A percentile compares a stretch with the other conserved stretches of the same genome.
Conservation (phyloP, 2,797 vertebrate genomes). For the Rhabdomys pumilio region DNA sequence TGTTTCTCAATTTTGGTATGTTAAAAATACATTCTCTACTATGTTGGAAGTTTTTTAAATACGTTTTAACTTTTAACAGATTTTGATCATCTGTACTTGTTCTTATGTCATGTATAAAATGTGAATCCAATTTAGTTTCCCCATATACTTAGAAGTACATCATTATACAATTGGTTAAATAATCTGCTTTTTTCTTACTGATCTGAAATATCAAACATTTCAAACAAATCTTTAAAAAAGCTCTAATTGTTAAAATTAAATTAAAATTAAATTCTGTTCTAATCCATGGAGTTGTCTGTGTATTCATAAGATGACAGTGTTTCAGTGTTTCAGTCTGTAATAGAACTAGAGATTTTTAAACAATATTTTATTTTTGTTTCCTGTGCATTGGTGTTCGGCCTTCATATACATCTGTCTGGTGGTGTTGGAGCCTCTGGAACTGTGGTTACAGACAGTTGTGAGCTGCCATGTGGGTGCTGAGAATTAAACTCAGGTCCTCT, state of each 20-base stretch:
- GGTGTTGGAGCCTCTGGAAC: background rate
- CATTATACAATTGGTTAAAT: conserved; percentile 48
- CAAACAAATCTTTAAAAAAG: background rate
- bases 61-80: conserved; percentile 38
- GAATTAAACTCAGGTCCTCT: background rate
- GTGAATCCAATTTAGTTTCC: conserved; percentile 48
- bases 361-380: background rate
- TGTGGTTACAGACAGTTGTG: background rate
- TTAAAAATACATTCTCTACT: conserved; percentile 13
- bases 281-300: background rate
- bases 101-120: conserved; percentile 24
- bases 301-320: background rate
- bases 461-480: background rate
- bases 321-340: background rate
- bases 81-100: conserved; percentile 63
- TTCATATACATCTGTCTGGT: background rate
- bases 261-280: background rate
- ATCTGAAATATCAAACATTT: conserved; percentile 65
- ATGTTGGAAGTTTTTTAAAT: conserved; percentile 31
- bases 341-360: background rate
- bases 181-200: conserved; percentile 44
- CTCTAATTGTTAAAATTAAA: no score
- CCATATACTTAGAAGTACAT: background rate
- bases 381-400: background rate
- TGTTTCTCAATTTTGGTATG: conserved; percentile 44